Percentiles rank a stretch among this genome's conserved stretches.
Conservation (phyloP, 2,888 invertebrate genomes). For the Drosophila fulvimacula region DNA sequence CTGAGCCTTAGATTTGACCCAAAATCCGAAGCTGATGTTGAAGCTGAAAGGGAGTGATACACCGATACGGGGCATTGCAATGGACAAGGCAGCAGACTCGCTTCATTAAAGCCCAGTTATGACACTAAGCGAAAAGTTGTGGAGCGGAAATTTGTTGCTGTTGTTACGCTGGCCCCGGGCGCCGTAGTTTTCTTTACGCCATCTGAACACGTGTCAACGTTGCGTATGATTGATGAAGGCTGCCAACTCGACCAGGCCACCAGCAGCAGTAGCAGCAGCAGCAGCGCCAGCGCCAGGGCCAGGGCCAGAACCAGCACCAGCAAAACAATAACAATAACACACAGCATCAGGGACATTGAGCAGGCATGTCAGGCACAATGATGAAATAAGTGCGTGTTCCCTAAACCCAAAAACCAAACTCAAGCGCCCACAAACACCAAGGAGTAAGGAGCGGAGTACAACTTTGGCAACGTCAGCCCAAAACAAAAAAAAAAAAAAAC, state of each 20-base stretch:
- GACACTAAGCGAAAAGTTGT: slow-evolving; percentile 65
- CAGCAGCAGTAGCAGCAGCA: slow-evolving; percentile 11
- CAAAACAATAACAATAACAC: slow-evolving; percentile 48
- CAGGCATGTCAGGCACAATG: slow-evolving; percentile 59
- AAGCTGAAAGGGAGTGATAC: background rate
- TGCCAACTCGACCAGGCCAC: slow-evolving; percentile 15
- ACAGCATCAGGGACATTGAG: slow-evolving; percentile 49
- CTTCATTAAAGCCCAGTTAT: slow-evolving; percentile 70
- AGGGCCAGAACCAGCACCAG: no score
- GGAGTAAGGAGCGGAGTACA: background rate
- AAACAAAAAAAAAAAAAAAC: background rate
- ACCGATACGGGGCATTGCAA: slow-evolving; percentile 1
- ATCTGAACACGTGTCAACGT: slow-evolving; percentile 70
- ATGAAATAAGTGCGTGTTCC: slow-evolving; percentile 56
- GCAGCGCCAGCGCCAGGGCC: no score
- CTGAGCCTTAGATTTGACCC: slow-evolving; percentile 42
- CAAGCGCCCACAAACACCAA: background rate
- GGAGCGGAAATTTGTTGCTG: slow-evolving; percentile 43
- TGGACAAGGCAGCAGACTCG: slow-evolving; percentile 36
- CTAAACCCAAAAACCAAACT: slow-evolving; percentile 5
- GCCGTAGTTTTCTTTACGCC: slow-evolving; percentile 51
- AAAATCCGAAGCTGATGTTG: slow-evolving; percentile 18
- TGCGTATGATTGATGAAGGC: slow-evolving; percentile 78
- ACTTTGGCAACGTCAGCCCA: slow-evolving; percentile 30
- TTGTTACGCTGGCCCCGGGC: slow-evolving; percentile 6